These are phyloP conservation scores for Lasioglossum pauxillum DNA, from an alignment of 2,888 invertebrate species.

Conservation along the genomic window DNA sequence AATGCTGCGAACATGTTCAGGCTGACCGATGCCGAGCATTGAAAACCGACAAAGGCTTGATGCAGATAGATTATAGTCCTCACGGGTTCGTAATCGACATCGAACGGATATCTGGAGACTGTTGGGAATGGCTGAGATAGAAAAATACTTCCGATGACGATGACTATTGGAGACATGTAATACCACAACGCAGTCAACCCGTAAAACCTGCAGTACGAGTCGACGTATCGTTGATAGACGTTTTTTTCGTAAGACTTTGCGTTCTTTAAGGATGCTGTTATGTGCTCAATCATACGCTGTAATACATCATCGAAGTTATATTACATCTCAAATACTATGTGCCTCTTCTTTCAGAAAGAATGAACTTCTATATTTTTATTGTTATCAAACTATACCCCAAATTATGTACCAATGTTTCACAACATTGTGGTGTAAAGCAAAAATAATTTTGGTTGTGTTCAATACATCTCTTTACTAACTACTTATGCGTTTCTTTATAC, in stretches of 20 bases:
- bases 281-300: neutral
- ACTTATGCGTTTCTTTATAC: too few relatives aligned
- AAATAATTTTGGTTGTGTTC: too few relatives aligned
- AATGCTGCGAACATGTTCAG: neutral
- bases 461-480: too few relatives aligned
- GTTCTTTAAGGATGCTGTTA: neutral
- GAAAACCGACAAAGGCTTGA: neutral
- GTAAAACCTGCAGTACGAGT: neutral
- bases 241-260: neutral
- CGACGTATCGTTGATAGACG: neutral
- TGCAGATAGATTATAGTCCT: neutral
- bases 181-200: neutral
- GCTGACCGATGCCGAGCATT: neutral
- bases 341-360: too few relatives aligned
- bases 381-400: too few relatives aligned
- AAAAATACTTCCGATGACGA: neutral
- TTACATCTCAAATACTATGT: too few relatives aligned
- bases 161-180: rapidly evolving
- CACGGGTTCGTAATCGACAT: neutral
- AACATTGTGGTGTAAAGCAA: too few relatives aligned
- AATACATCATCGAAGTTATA: neutral
- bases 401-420: too few relatives aligned
- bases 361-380: too few relatives aligned
- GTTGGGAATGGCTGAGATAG: neutral
- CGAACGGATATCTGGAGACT: conserved; percentile 10